Percentiles rank a stretch among this genome's conserved stretches.
These are phyloP conservation scores for Macaria notata DNA, from an alignment of 2,888 invertebrate species.

Conservation along the genomic window DNA sequence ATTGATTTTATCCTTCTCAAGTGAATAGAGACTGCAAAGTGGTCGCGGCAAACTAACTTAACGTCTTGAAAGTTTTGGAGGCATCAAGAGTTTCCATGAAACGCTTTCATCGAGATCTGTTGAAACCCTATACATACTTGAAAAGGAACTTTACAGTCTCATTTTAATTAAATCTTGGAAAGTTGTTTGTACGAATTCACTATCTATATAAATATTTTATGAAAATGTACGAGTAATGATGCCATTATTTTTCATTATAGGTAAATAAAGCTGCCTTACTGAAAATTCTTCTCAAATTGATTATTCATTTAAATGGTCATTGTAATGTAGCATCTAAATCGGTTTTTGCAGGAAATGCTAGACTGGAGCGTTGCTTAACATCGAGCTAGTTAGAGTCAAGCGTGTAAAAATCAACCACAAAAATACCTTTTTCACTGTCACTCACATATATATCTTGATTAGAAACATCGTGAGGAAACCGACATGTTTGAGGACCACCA, in stretches of 20 bases:
- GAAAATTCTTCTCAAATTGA: too few species aligned
- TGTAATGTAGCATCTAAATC: not conserved
- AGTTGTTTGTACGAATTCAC: not conserved
- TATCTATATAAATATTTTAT: not conserved
- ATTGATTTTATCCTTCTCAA: constrained; percentile 5
- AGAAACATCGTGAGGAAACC: too few species aligned
- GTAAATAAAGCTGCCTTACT: too few species aligned
- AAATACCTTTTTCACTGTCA: too few species aligned
- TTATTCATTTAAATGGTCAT: too few species aligned
- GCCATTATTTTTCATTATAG: not conserved
- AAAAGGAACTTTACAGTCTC: not conserved
- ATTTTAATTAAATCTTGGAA: not conserved
- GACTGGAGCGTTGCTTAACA: too few species aligned
- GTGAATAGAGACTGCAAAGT: constrained; percentile 3
- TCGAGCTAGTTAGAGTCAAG: too few species aligned
- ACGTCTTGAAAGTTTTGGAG: constrained; percentile 8
- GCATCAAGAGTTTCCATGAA: constrained; percentile 1
- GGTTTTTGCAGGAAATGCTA: not conserved
- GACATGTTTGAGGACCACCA: too few species aligned
- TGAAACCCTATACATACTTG: constrained; percentile 1
- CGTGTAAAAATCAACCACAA: too few species aligned
- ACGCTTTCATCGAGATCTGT: constrained; percentile 10
- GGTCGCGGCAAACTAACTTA: constrained; percentile 14
- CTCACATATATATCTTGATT: too few species aligned
- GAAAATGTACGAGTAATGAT: not conserved